Evolutionary conservation across 2,113 vertebrate genomes (phyloP).

Genomic region (Pterophyllum scalare): DNA sequence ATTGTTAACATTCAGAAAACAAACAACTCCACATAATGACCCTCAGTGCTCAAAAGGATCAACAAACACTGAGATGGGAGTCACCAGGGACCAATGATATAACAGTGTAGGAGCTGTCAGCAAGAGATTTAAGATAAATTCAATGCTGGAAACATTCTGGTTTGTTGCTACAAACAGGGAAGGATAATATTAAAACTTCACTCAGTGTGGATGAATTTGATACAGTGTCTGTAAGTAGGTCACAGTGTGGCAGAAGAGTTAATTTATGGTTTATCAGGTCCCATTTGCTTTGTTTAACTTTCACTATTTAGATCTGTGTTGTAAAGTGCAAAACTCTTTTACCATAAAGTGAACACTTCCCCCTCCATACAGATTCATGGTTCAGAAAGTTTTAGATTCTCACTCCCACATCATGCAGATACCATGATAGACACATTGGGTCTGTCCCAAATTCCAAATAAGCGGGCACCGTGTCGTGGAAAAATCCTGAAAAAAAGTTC

Average conservation of each 20-base stretch:
- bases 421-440: neutral
- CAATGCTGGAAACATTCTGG: conserved; percentile 21
- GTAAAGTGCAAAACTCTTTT: neutral
- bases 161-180: conserved; percentile 21
- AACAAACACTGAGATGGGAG: conserved; percentile 52
- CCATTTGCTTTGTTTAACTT: neutral
- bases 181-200: conserved; percentile 10
- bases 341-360: too few species aligned
- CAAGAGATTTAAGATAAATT: conserved; percentile 37
- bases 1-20: conserved; percentile 68
- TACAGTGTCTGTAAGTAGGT: neutral
- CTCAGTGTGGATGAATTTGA: neutral
- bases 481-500: neutral
- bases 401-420: neutral
- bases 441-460: neutral
- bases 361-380: too few species aligned
- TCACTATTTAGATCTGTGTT: neutral
- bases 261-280: neutral
- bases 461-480: neutral
- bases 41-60: conserved; percentile 27
- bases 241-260: neutral
- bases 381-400: neutral
- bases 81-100: conserved; percentile 39
- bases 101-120: conserved; percentile 21
- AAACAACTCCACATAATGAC: conserved; percentile 62